Percentiles rank a stretch among this genome's conserved stretches.
phyloP scores from a whole-genome alignment of 2,888 invertebrate species.

The Trissolcus japonicus region DNA sequence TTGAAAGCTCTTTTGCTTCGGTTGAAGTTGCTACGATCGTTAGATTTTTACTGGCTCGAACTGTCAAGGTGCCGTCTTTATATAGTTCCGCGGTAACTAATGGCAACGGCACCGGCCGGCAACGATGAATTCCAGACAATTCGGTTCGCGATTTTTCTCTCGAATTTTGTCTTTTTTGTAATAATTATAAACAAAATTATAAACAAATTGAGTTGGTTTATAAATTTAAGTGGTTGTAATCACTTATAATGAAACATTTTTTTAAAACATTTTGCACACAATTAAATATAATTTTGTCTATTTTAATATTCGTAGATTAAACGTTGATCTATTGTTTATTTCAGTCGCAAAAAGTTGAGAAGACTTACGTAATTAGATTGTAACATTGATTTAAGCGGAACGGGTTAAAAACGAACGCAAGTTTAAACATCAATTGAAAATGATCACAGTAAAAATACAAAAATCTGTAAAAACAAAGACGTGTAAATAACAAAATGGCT shows the following conservation, averaged over 20 bases:
- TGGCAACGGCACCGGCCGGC: constrained; percentile 31
- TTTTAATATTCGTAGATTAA: not conserved
- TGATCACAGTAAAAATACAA: too few species aligned
- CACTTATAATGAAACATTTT: not conserved
- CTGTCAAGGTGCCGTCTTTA: constrained; percentile 4
- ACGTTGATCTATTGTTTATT: not conserved
- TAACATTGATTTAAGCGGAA: too few species aligned
- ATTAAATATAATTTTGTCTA: not conserved
- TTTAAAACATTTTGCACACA: not conserved
- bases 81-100: constrained; percentile 27
- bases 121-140: not conserved
- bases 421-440: too few species aligned
- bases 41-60: not conserved
- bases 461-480: too few species aligned
- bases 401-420: too few species aligned
- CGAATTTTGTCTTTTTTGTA: not conserved
- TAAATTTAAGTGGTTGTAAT: not conserved
- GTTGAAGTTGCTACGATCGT: constrained; percentile 10
- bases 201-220: not conserved
- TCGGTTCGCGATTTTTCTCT: constrained; percentile 19
- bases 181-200: not conserved
- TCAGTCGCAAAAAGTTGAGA: not conserved
- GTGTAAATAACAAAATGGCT: too few species aligned
- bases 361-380: not conserved
- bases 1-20: not conserved